phyloP scores from a whole-genome alignment of 2,888 invertebrate species.

The Exephanes ischioxanthus region DNA sequence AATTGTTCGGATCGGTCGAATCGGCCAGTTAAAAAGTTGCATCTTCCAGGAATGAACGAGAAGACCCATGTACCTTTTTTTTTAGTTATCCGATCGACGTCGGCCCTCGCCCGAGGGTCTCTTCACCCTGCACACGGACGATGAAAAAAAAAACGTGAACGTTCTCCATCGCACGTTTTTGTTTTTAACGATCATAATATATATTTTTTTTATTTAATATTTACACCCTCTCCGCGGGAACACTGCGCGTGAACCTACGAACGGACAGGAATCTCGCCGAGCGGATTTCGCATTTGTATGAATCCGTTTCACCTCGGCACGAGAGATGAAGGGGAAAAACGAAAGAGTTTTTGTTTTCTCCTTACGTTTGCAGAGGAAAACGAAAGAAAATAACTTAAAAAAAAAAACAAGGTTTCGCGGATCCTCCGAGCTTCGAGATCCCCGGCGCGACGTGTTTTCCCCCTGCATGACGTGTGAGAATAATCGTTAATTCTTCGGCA shows the following conservation, averaged over 20 bases:
- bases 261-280: slow-evolving; percentile 34
- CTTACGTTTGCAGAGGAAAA: slow-evolving; percentile 16
- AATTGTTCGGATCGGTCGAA: slow-evolving; percentile 44
- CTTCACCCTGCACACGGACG: slow-evolving; percentile 35
- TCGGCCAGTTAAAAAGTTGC: slow-evolving; percentile 33
- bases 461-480: slow-evolving; percentile 62
- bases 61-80: slow-evolving; percentile 37
- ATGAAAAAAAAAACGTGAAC: slow-evolving; percentile 30
- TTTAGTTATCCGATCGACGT: slow-evolving; percentile 47
- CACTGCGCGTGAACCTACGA: slow-evolving; percentile 39
- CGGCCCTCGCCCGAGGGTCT: slow-evolving; percentile 34
- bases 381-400: not conserved
- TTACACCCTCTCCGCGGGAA: slow-evolving; percentile 28
- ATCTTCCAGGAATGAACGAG: slow-evolving; percentile 50
- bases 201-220: slow-evolving; percentile 25
- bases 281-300: slow-evolving; percentile 11
- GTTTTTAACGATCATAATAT: slow-evolving; percentile 34
- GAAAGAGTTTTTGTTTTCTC: slow-evolving; percentile 1
- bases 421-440: slow-evolving; percentile 16
- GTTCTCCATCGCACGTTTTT: slow-evolving; percentile 34
- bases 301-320: slow-evolving; percentile 22
- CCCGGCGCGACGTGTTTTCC: slow-evolving; percentile 12
- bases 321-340: slow-evolving; percentile 4
- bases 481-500: slow-evolving; percentile 40
- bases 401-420: not conserved